Conservation (phyloP, 1,140 invertebrate genomes). For the Grapholita molesta region DNA sequence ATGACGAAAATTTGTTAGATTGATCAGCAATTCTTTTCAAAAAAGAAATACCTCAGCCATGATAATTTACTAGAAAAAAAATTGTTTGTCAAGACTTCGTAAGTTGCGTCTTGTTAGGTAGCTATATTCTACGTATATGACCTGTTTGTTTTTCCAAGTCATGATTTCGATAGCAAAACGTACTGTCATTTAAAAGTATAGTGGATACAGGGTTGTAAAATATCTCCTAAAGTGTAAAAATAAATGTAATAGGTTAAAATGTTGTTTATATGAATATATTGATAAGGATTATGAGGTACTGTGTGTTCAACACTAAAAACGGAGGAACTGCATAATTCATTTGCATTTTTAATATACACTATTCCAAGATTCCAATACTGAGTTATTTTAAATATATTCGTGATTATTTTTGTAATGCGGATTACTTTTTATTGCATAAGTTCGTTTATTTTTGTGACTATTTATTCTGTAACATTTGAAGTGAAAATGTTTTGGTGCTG, state of each 20-base stretch:
- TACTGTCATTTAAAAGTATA: slow-evolving; percentile 70
- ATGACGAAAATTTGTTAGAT: neutral
- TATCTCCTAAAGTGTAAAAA: slow-evolving; percentile 73
- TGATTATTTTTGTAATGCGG: slow-evolving; percentile 50
- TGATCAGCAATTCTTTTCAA: neutral
- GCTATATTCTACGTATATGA: neutral
- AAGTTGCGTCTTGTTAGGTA: neutral
- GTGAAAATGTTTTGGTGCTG: slow-evolving; percentile 19
- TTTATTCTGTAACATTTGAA: slow-evolving; percentile 23
- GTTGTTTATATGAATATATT: slow-evolving; percentile 75
- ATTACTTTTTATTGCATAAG: slow-evolving; percentile 28
- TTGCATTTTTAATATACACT: slow-evolving; percentile 54
- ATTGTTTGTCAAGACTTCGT: neutral
- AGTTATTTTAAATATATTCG: slow-evolving; percentile 46
- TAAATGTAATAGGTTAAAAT: slow-evolving; percentile 65
- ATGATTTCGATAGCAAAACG: slow-evolving; percentile 48
- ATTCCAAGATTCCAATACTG: slow-evolving; percentile 54
- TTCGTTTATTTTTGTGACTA: slow-evolving; percentile 29
- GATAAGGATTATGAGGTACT: slow-evolving; percentile 67
- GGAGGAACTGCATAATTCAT: slow-evolving; percentile 60
- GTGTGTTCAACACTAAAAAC: slow-evolving; percentile 62
- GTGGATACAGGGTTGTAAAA: slow-evolving; percentile 78
- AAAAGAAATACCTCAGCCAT: neutral
- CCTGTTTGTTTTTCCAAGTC: slow-evolving; percentile 22
- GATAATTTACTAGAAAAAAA: neutral